Evolutionary conservation across 2,797 vertebrate species (phyloP).

Genomic region (Sebastes matsubarae): DNA sequence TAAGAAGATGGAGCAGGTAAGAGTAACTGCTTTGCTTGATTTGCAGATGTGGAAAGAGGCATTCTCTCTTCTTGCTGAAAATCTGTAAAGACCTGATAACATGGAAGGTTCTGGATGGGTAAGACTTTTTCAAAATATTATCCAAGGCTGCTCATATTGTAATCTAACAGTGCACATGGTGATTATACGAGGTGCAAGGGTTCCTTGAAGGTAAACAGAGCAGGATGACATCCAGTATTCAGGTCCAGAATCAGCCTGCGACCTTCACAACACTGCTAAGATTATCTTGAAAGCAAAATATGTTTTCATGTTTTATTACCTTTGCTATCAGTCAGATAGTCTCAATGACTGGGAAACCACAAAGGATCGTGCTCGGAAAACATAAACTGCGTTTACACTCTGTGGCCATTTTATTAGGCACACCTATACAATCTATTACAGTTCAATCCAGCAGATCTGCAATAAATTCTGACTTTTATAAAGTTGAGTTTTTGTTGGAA

Average conservation of each 20-base stretch:
- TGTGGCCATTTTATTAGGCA: background rate
- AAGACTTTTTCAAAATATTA: slow-evolving; percentile 86
- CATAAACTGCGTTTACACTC: background rate
- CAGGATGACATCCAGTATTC: background rate
- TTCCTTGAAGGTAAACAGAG: slow-evolving; percentile 29
- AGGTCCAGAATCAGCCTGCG: background rate
- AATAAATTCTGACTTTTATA: background rate
- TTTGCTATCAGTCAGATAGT: background rate
- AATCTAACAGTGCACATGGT: slow-evolving; percentile 34
- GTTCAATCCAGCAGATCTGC: background rate
- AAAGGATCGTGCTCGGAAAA: background rate
- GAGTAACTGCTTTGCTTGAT: slow-evolving; percentile 98
- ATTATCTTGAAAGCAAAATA: background rate
- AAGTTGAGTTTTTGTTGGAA: background rate
- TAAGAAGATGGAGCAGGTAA: slow-evolving; percentile 90
- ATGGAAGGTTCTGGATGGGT: slow-evolving; percentile 95
- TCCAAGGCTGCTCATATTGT: slow-evolving; percentile 62
- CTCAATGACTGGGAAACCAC: background rate
- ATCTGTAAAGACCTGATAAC: slow-evolving; percentile 92
- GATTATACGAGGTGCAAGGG: slow-evolving; percentile 7
- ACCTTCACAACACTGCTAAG: slow-evolving; percentile 5
- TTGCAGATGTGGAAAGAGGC: slow-evolving; percentile 97
- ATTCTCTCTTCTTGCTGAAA: slow-evolving; percentile 91
- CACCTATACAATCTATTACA: background rate
- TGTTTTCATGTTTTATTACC: background rate